Percentiles rank a stretch among this genome's conserved stretches.
phyloP scores from a whole-genome alignment of 2,888 invertebrate genomes.

The Drosophila quinaria region DNA sequence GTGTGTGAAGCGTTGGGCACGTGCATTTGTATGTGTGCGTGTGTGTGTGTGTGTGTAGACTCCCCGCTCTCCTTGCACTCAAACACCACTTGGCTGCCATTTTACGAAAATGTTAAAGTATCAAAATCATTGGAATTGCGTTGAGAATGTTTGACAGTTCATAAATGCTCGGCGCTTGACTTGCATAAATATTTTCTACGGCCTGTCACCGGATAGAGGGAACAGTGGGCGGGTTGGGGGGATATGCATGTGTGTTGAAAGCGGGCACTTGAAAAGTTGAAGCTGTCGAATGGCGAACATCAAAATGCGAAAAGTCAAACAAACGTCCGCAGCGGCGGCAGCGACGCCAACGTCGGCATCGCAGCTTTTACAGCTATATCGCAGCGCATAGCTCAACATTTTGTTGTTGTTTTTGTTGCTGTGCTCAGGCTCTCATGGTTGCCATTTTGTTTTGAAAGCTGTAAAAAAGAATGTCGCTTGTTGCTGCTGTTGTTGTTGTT shows the following conservation, averaged over 20 bases:
- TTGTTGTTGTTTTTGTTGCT: slow-evolving; percentile 24
- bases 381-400: slow-evolving; percentile 69
- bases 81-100: slow-evolving; percentile 67
- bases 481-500: slow-evolving; percentile 47
- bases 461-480: slow-evolving; percentile 61
- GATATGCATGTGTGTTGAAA: slow-evolving; percentile 16
- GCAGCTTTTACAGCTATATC: slow-evolving; percentile 60
- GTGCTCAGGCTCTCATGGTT: slow-evolving; percentile 68
- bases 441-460: slow-evolving; percentile 80
- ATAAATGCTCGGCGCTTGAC: slow-evolving; percentile 82
- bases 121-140: slow-evolving; percentile 84
- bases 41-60: slow-evolving; percentile 16
- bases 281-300: slow-evolving; percentile 53
- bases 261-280: slow-evolving; percentile 74
- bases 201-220: slow-evolving; percentile 39
- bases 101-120: slow-evolving; percentile 83
- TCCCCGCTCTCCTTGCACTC: not conserved
- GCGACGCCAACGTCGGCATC: slow-evolving; percentile 20
- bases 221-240: not conserved
- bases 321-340: slow-evolving; percentile 63
- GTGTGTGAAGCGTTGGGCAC: slow-evolving; percentile 27
- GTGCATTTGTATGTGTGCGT: slow-evolving; percentile 37
- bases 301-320: slow-evolving; percentile 81
- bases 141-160: slow-evolving; percentile 83
- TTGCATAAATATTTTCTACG: slow-evolving; percentile 82